Evolutionary conservation across 2,113 vertebrate genomes (phyloP).

Genomic region (Thinocorus orbignyianus): DNA sequence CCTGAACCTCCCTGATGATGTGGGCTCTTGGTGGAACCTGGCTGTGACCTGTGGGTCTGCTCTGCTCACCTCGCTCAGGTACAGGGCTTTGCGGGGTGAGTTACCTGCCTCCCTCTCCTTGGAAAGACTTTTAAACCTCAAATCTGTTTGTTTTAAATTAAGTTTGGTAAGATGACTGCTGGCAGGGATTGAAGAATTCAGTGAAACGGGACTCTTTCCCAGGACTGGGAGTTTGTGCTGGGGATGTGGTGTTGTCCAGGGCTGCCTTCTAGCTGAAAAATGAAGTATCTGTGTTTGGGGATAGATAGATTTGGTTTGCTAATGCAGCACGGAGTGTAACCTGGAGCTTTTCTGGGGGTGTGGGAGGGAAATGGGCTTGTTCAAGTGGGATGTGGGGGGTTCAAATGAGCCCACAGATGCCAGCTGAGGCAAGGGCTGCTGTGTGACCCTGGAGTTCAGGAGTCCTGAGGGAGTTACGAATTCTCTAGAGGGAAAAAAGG

Average conservation of each 20-base stretch:
- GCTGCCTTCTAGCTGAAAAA: not conserved
- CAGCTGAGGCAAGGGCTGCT: not conserved
- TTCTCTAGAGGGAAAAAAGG: not conserved
- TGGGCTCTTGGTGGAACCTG: not conserved
- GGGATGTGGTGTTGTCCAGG: not conserved
- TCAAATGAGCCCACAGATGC: not conserved
- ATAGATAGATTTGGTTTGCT: not conserved
- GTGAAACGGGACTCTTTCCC: not conserved
- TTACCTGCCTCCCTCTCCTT: not conserved
- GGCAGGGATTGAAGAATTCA: not conserved
- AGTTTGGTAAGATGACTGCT: not conserved
- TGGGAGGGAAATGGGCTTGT: not conserved
- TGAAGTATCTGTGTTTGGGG: accelerated
- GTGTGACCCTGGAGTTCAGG: accelerated
- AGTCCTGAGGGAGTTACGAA: not conserved
- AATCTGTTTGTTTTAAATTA: not conserved
- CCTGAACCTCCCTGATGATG: accelerated
- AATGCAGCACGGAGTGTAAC: too few species aligned
- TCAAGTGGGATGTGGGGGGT: not conserved
- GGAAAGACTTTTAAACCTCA: not conserved
- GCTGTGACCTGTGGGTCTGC: not conserved
- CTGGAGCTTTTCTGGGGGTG: not conserved
- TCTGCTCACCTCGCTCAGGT: not conserved
- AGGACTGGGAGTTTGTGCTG: not conserved
- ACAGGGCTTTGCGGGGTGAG: not conserved